Evolutionary conservation across 2,888 invertebrate genomes (phyloP), one percentile per base, ranked within the genome.

Genomic region (Amiota communis): DNA sequence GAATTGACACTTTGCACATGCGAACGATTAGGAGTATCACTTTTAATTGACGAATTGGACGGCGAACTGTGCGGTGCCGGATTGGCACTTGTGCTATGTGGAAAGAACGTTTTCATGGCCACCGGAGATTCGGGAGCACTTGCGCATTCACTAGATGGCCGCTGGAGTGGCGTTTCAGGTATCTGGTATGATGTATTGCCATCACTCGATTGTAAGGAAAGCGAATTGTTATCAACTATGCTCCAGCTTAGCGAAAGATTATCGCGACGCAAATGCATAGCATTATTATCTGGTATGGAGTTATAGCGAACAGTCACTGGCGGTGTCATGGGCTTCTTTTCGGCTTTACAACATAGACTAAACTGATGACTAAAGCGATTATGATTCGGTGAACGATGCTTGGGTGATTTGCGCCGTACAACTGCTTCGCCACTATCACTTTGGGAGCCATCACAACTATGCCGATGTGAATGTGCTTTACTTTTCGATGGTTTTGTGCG

Each of bases 301-400:
- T 89, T 89, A 72, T 89, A 89, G 4, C 89, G 88, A 67, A 89
- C 89, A 11, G 88, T 87, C 2, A 89, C 88, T 9, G 89, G 89
- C 3, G 89, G 89, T 17, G 89, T 89, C 74, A 86, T 76, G 0
- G 87, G 86, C 56, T 88, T 89, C 71, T 87, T 87, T 65, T 90
- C 88, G 0, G 87, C 87, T 75, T 88, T 87, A 76, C 90, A 90
- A 76, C 90, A 90, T 72, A 90, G 80, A 70, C 88, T 87, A 71
- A 90, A 90, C 76, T 89, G 89, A 81, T 89, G 89, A 69, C 90
- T 90, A 46, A 89, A 88, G 8, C 89, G 80, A 80, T 90, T 90
- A 74, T 88, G 88, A 75, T 88, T 89, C 1, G 87, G 86, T 8
- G 87, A 87, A 11, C 87, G 87, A 74, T 85, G 83, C 73, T 87